These are phyloP conservation scores for Allolobophora icterica DNA, from an alignment of 2,888 invertebrate genomes.

Conservation along the genomic window DNA sequence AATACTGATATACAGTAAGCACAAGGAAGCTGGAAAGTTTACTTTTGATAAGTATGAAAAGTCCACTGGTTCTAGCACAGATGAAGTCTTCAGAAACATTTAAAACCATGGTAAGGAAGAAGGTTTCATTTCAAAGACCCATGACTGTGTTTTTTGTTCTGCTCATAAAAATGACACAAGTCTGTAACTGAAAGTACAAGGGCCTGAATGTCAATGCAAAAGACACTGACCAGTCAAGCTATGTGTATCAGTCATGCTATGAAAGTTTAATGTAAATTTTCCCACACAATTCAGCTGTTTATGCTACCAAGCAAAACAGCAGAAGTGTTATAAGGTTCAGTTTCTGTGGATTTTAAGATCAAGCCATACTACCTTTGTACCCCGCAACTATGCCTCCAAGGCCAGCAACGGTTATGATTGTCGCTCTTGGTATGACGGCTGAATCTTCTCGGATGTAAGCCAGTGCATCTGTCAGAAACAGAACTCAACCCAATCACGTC, in stretches of 20 bases:
- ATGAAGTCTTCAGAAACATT: neutral
- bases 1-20: neutral
- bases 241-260: neutral
- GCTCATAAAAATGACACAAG: too few relatives aligned
- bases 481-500: neutral
- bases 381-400: constrained; percentile 57
- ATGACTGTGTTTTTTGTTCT: neutral
- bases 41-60: neutral
- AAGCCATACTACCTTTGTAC: constrained; percentile 52
- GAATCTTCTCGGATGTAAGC: constrained; percentile 52
- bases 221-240: neutral
- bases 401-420: constrained; percentile 57
- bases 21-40: neutral
- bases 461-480: constrained; percentile 32
- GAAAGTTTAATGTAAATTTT: neutral
- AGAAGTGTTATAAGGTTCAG: neutral
- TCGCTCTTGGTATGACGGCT: constrained; percentile 53
- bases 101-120: neutral
- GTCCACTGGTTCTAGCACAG: neutral
- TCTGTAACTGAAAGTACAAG: too few relatives aligned
- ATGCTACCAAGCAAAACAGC: neutral
- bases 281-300: neutral
- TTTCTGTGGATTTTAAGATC: constrained; percentile 27
- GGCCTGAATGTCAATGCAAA: neutral
- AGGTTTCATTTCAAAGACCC: neutral